Percentiles rank a stretch among this genome's conserved stretches.
Evolutionary conservation across 2,113 vertebrate genomes (phyloP).

Genomic region (Tachycineta bicolor): DNA sequence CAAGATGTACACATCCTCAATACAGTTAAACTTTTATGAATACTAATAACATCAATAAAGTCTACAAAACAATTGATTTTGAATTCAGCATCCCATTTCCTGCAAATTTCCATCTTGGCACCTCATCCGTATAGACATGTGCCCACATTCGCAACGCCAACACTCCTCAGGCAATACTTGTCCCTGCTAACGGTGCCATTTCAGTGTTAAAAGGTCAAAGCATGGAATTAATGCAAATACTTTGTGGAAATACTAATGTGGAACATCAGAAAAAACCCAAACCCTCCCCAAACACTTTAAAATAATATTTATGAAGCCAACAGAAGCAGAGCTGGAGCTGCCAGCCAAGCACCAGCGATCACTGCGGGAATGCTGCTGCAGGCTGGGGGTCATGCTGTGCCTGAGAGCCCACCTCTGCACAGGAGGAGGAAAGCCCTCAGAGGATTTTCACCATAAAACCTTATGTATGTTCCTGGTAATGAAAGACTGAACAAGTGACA

Average conservation of each 20-base stretch:
- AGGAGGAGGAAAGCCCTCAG: not conserved
- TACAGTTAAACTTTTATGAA: not conserved
- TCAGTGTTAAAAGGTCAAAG: not conserved
- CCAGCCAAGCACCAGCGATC: not conserved
- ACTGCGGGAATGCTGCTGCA: not conserved
- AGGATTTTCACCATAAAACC: not conserved
- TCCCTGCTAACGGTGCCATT: not conserved
- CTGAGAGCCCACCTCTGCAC: rapidly evolving
- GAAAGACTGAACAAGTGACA: not conserved
- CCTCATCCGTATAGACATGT: too few species aligned
- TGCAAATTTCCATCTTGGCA: not conserved
- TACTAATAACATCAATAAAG: not conserved
- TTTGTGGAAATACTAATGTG: not conserved
- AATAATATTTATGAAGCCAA: not conserved
- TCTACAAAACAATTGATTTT: not conserved
- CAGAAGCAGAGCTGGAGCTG: not conserved
- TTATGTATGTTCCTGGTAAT: not conserved
- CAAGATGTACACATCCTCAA: not conserved
- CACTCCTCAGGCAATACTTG: not conserved
- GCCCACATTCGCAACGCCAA: rapidly evolving
- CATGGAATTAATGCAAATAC: not conserved
- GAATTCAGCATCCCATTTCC: not conserved
- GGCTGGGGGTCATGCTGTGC: not conserved
- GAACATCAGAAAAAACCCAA: not conserved
- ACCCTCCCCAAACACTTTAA: not conserved